Percentiles rank a stretch among this genome's conserved stretches.
Conservation (phyloP, 2,797 vertebrate species). For the Eulemur rubriventer region DNA sequence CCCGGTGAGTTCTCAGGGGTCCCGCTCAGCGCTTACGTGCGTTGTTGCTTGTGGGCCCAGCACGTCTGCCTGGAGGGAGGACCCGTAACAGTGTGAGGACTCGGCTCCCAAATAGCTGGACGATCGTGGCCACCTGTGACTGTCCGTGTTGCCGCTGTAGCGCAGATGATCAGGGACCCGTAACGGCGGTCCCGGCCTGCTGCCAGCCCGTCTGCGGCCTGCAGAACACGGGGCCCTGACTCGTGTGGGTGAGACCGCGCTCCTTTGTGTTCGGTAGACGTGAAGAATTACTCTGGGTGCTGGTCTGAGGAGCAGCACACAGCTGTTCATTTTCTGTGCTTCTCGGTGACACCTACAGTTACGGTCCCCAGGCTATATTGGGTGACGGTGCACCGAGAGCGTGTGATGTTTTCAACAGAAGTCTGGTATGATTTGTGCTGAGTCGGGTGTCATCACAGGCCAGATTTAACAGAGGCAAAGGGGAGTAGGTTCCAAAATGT, state of each 20-base stretch:
- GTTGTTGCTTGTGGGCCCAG: background rate
- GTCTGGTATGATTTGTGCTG: background rate
- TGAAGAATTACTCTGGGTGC: background rate
- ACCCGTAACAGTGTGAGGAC: background rate
- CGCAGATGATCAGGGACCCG: background rate
- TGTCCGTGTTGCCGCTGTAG: background rate
- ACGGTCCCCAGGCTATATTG: conserved; percentile 19
- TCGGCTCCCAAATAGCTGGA: background rate
- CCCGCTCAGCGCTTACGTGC: accelerated
- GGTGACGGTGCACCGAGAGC: background rate
- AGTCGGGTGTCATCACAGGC: background rate
- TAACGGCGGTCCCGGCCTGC: background rate
- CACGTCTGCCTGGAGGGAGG: background rate
- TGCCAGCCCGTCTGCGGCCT: background rate
- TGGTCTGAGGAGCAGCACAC: background rate
- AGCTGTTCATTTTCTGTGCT: conserved; percentile 17
- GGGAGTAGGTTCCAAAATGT: background rate
- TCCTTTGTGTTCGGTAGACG: conserved; percentile 11
- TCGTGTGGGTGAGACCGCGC: background rate
- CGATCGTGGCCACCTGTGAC: background rate
- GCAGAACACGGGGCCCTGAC: background rate
- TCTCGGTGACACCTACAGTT: background rate
- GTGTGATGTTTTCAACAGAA: conserved; percentile 30
- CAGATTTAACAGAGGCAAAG: background rate
- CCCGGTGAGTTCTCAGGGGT: background rate